A percentile compares a stretch with the other conserved stretches of the same genome.
Evolutionary conservation across 2,888 invertebrate genomes (phyloP).

Genomic region (Torymus auratus): DNA sequence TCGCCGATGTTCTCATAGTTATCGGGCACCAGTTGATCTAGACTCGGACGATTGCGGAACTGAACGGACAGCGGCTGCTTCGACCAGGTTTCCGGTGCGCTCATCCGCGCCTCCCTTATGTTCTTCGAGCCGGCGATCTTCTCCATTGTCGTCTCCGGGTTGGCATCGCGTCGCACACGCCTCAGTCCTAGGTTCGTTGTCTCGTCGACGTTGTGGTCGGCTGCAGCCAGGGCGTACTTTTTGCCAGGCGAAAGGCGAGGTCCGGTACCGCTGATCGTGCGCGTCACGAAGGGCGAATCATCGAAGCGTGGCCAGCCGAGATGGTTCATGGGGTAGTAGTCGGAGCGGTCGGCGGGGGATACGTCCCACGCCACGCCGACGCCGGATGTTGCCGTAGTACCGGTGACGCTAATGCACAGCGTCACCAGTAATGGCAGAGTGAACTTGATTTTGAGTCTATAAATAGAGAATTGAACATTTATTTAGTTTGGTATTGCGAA

Average conservation of each 20-base stretch:
- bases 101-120: slow-evolving; percentile 67
- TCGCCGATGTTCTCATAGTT: slow-evolving; percentile 25
- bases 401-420: neutral
- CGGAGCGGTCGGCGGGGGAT: slow-evolving; percentile 62
- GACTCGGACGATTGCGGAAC: slow-evolving; percentile 66
- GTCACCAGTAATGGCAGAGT: slow-evolving; percentile 1
- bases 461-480: slow-evolving; percentile 1
- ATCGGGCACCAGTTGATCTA: slow-evolving; percentile 61
- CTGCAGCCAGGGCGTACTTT: neutral
- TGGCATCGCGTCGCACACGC: slow-evolving; percentile 63
- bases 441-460: slow-evolving; percentile 20
- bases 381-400: neutral
- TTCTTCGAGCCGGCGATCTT: slow-evolving; percentile 67
- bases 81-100: slow-evolving; percentile 71
- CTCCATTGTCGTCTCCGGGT: slow-evolving; percentile 65
- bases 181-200: slow-evolving; percentile 25
- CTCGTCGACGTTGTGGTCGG: neutral
- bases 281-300: slow-evolving; percentile 68
- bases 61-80: slow-evolving; percentile 71
- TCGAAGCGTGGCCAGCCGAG: slow-evolving; percentile 67
- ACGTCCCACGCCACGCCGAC: slow-evolving; percentile 70
- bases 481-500: too few species aligned
- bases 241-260: slow-evolving; percentile 42
- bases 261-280: slow-evolving; percentile 68
- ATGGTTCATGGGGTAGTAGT: slow-evolving; percentile 62